Percentiles rank a stretch among this genome's conserved stretches.
These are phyloP conservation scores for Dipodomys ordii DNA, from an alignment of 2,113 vertebrate genomes.

Conservation along the genomic window DNA sequence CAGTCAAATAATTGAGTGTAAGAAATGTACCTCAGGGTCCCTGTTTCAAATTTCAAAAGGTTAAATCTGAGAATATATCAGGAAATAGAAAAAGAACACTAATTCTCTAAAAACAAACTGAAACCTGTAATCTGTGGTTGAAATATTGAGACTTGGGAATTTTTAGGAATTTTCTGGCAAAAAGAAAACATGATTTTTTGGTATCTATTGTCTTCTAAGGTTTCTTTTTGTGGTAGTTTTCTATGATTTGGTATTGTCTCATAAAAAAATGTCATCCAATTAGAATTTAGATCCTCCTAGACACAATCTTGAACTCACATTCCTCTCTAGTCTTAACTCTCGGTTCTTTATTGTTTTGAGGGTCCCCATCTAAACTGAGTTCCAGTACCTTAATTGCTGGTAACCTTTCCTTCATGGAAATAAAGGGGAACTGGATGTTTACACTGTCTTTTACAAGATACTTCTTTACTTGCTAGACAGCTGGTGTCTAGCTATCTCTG, in stretches of 20 bases:
- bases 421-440: background rate
- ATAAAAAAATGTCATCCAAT: background rate
- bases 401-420: background rate
- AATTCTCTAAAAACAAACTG: conserved; percentile 19
- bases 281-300: background rate
- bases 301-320: background rate
- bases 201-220: background rate
- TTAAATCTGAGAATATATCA: conserved; percentile 5
- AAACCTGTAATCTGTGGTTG: background rate
- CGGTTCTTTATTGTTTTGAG: background rate
- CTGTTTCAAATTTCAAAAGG: background rate
- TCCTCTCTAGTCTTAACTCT: background rate
- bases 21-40: background rate
- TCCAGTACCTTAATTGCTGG: background rate
- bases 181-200: too few species aligned
- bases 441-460: too few species aligned
- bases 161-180: background rate
- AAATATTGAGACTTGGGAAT: background rate
- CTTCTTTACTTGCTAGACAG: too few species aligned
- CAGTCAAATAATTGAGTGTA: conserved; percentile 2
- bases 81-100: background rate
- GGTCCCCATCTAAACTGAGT: background rate
- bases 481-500: background rate
- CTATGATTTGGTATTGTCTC: background rate
- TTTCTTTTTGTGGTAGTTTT: background rate